Conservation (phyloP, 2,113 vertebrate species). For the Megaceryle maxima region DNA sequence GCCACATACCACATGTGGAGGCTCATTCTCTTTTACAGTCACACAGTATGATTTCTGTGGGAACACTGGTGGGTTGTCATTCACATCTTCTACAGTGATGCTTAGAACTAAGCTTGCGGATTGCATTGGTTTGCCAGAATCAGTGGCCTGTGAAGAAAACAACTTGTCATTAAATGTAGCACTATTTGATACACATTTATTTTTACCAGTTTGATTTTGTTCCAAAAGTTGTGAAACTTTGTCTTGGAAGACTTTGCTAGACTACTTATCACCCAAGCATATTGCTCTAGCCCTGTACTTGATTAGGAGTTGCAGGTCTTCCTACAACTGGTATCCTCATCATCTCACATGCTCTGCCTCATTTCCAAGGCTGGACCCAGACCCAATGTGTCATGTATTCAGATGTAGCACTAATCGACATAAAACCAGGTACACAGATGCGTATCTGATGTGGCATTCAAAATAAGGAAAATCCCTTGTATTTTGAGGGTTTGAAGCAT, state of each 20-base stretch:
- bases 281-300: not conserved
- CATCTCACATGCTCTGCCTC: not conserved
- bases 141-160: constrained; percentile 49
- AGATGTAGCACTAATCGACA: not conserved
- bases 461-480: not conserved
- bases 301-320: not conserved
- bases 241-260: not conserved
- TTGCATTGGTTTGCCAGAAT: not conserved
- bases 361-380: not conserved
- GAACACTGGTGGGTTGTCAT: constrained; percentile 63
- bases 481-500: not conserved
- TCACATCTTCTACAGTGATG: constrained; percentile 54
- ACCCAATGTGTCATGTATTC: not conserved
- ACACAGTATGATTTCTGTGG: not conserved
- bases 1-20: constrained; percentile 49
- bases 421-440: not conserved
- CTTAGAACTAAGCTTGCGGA: constrained; percentile 28
- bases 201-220: not conserved
- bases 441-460: not conserved
- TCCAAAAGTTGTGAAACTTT: not conserved
- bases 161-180: not conserved
- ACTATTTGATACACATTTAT: not conserved
- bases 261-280: not conserved
- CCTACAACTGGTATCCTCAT: not conserved
- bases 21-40: constrained; percentile 57